phyloP scores from a whole-genome alignment of 2,797 vertebrate species.

The Eidolon dupreanum region DNA sequence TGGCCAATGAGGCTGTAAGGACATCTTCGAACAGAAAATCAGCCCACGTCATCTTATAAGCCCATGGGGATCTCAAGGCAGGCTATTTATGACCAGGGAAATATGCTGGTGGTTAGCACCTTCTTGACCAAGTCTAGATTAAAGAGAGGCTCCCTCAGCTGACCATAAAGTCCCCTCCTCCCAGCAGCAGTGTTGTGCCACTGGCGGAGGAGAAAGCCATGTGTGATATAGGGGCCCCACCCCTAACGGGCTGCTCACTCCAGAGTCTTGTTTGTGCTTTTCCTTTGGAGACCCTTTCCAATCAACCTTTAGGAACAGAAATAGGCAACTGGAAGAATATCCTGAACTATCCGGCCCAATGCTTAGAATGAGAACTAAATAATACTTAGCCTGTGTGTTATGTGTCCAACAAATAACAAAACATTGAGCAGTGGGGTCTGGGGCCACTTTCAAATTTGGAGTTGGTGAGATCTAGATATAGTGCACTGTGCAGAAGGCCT shows the following conservation, averaged over 20 bases:
- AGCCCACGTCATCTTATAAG: not conserved
- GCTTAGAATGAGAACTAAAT: not conserved
- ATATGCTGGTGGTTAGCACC: not conserved
- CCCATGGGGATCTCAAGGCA: not conserved
- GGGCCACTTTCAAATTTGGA: fast-evolving
- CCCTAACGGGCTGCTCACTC: not conserved
- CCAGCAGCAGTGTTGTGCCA: too few species aligned
- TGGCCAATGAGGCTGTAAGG: not conserved
- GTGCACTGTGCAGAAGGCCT: not conserved
- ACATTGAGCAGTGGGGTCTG: not conserved
- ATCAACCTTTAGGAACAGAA: not conserved
- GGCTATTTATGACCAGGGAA: not conserved
- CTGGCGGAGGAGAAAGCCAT: not conserved
- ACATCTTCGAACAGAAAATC: not conserved
- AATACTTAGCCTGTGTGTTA: not conserved
- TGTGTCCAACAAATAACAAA: not conserved
- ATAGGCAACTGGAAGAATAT: not conserved
- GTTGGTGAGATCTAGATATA: not conserved
- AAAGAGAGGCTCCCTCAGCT: not conserved
- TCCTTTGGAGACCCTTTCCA: not conserved
- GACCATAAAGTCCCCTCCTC: not conserved
- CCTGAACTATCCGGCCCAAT: not conserved
- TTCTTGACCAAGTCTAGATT: not conserved
- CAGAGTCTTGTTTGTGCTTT: not conserved
- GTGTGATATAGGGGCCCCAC: not conserved